These are phyloP conservation scores for Agapetus fuscipes DNA, from an alignment of 2,888 invertebrate species.

Conservation along the genomic window DNA sequence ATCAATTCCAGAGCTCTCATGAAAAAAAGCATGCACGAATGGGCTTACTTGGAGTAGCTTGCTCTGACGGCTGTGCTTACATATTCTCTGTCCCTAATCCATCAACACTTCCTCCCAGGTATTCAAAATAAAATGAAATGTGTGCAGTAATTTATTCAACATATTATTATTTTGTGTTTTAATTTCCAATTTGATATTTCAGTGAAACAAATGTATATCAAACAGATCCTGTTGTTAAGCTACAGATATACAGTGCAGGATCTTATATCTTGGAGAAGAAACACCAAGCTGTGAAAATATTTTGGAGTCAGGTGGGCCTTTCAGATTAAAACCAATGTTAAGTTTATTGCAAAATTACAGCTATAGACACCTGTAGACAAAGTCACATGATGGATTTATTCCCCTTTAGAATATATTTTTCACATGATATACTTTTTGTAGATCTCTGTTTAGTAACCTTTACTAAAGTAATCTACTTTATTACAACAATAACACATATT, in stretches of 20 bases:
- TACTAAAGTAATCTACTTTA: neutral
- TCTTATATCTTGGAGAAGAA: conserved; percentile 24
- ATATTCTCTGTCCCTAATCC: conserved; percentile 52
- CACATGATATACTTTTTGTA: too few relatives aligned
- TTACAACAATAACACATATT: neutral
- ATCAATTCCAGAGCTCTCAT: conserved; percentile 11
- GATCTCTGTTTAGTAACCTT: too few relatives aligned
- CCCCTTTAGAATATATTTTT: too few relatives aligned
- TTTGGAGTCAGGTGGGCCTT: conserved; percentile 40
- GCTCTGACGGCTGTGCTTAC: conserved; percentile 54
- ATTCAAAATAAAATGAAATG: conserved; percentile 9
- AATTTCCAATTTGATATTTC: neutral
- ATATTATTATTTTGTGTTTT: conserved; percentile 3
- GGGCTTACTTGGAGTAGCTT: conserved; percentile 61
- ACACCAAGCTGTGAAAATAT: conserved; percentile 43
- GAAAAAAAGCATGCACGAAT: conserved; percentile 33
- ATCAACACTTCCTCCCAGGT: conserved; percentile 28
- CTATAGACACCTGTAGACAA: too few relatives aligned
- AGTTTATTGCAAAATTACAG: too few relatives aligned
- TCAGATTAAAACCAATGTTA: too few relatives aligned
- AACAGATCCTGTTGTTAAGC: conserved; percentile 39
- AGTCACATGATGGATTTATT: too few relatives aligned
- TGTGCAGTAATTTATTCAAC: conserved; percentile 13
- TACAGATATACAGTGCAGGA: conserved; percentile 26
- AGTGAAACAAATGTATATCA: conserved; percentile 35